phyloP scores from a whole-genome alignment of 1,140 invertebrate species.

The Hyphantria cunea region DNA sequence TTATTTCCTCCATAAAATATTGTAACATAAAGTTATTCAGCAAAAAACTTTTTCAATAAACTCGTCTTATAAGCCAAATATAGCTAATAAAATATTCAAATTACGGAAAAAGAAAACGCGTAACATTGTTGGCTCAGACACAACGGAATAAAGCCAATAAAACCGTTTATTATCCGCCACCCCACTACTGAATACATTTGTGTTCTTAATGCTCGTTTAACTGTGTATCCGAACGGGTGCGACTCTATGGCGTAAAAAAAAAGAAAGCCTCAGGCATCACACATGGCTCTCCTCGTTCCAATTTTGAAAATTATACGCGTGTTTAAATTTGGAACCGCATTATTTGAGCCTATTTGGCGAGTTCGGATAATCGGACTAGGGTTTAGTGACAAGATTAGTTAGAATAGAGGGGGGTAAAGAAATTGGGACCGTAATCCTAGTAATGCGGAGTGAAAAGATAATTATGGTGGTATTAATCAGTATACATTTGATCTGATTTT shows the following conservation, averaged over 20 bases:
- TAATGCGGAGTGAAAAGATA: slow-evolving; percentile 56
- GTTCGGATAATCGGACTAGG: slow-evolving; percentile 65
- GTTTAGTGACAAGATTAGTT: slow-evolving; percentile 75
- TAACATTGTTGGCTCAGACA: slow-evolving; percentile 45
- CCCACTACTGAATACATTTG: slow-evolving; percentile 54
- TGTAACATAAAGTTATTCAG: too few species aligned
- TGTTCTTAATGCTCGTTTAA: slow-evolving; percentile 55
- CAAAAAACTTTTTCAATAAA: slow-evolving; percentile 7
- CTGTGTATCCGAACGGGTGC: slow-evolving; percentile 53
- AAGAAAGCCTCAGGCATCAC: slow-evolving; percentile 55
- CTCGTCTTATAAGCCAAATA: slow-evolving; percentile 30
- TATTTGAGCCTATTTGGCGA: slow-evolving; percentile 63
- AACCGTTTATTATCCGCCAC: slow-evolving; percentile 65
- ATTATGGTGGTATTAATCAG: slow-evolving; percentile 39
- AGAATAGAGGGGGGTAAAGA: slow-evolving; percentile 52
- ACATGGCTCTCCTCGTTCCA: slow-evolving; percentile 57
- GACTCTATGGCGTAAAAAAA: slow-evolving; percentile 57
- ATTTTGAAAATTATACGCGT: slow-evolving; percentile 71
- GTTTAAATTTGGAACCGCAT: slow-evolving; percentile 74
- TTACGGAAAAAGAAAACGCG: slow-evolving; percentile 33
- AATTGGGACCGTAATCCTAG: slow-evolving; percentile 50
- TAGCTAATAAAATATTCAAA: slow-evolving; percentile 38
- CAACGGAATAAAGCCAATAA: slow-evolving; percentile 63
- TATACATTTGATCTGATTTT: too few species aligned
- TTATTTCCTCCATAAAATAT: too few species aligned